phyloP scores from a whole-genome alignment of 2,888 invertebrate genomes.

The Girardia tigrina region DNA sequence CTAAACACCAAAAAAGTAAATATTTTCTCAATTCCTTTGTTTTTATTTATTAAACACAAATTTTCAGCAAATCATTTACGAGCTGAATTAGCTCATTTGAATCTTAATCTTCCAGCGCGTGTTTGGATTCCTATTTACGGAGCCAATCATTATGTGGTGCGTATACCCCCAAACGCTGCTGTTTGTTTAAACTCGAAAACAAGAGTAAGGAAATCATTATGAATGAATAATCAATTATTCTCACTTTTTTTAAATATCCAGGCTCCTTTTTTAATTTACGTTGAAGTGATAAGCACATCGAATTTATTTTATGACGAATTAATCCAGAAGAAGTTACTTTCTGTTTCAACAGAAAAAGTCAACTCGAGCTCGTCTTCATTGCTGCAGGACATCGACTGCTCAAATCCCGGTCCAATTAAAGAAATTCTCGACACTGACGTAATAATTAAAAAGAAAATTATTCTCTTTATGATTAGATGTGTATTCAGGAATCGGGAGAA shows the following conservation, averaged over 20 bases:
- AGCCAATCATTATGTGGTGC: constrained; percentile 75
- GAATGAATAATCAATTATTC: constrained; percentile 25
- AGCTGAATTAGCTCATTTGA: constrained; percentile 78
- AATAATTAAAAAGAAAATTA: not conserved
- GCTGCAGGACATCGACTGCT: not conserved
- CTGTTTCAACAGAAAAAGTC: not conserved
- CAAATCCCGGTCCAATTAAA: not conserved
- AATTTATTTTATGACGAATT: constrained; percentile 61
- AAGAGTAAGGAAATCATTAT: constrained; percentile 56
- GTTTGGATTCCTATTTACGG: constrained; percentile 91
- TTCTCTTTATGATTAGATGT: no score
- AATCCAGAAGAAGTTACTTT: not conserved
- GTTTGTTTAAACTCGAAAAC: constrained; percentile 97
- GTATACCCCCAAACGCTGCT: constrained; percentile 89
- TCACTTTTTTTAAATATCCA: constrained; percentile 41
- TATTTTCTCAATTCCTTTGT: no score
- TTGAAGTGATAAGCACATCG: constrained; percentile 79
- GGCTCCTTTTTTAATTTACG: constrained; percentile 94
- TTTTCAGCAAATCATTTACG: constrained; percentile 62
- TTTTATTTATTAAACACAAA: not conserved
- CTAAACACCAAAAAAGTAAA: not conserved
- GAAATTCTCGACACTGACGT: not conserved
- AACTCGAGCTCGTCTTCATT: not conserved
- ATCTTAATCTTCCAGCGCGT: constrained; percentile 86
- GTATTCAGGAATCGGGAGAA: not conserved